A percentile compares a stretch with the other conserved stretches of the same genome.
These are phyloP conservation scores for Drosophila testacea DNA, from an alignment of 2,888 invertebrate genomes.

Conservation along the genomic window DNA sequence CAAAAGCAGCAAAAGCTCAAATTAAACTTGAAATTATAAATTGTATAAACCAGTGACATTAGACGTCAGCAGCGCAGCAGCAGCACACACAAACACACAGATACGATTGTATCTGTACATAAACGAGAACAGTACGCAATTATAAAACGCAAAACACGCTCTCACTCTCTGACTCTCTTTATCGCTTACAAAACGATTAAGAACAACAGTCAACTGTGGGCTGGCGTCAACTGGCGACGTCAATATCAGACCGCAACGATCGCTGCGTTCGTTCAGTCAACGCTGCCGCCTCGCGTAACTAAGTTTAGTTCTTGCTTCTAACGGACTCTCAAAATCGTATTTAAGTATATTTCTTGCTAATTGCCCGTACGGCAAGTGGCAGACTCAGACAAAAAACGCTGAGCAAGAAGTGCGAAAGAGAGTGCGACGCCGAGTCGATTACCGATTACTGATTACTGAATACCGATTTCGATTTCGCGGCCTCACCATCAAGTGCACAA, in stretches of 20 bases:
- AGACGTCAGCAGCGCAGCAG: slow-evolving; percentile 35
- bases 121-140: slow-evolving; percentile 21
- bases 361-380: slow-evolving; percentile 47
- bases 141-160: slow-evolving; percentile 41
- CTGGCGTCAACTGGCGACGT: slow-evolving; percentile 32
- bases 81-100: slow-evolving; percentile 45
- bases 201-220: slow-evolving; percentile 45
- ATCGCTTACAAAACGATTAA: slow-evolving; percentile 31
- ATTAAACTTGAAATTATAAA: slow-evolving; percentile 67
- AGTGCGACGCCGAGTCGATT: slow-evolving; percentile 1
- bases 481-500: slow-evolving; percentile 40
- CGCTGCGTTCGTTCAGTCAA: slow-evolving; percentile 48
- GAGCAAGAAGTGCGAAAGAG: neutral
- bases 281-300: slow-evolving; percentile 47
- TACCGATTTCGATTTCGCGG: slow-evolving; percentile 29
- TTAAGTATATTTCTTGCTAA: slow-evolving; percentile 33
- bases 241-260: slow-evolving; percentile 56
- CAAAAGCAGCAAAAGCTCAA: slow-evolving; percentile 42
- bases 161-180: slow-evolving; percentile 7
- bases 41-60: slow-evolving; percentile 46
- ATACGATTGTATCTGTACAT: neutral
- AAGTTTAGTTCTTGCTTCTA: slow-evolving; percentile 61
- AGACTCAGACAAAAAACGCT: neutral
- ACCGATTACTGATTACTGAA: slow-evolving; percentile 7
- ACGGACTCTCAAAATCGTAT: slow-evolving; percentile 43